Evolutionary conservation across 2,797 vertebrate species (phyloP), one percentile per base, ranked within the genome.

Genomic region (Spinus pinus): DNA sequence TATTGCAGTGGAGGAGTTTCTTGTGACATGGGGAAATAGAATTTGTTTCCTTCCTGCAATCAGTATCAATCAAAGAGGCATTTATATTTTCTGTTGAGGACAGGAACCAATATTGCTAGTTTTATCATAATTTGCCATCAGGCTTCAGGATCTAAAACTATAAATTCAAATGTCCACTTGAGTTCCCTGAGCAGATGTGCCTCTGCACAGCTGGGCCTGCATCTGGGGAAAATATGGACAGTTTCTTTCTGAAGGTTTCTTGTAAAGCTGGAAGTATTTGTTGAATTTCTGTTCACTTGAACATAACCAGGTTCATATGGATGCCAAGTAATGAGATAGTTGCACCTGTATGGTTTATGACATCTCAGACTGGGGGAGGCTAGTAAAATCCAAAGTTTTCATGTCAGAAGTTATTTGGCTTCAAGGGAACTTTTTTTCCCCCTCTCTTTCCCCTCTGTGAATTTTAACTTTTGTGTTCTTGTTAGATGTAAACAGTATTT

Each of bases 21-120:
- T 96, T 3, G 7, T 95, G 80, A 90, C 49, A 35, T 9, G 64
- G 44, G 77, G 67, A 93, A 94, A 90, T 35, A 79, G 47, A 46
- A 51, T 81, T 91, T 60, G 64, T 88, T 96, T 96, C 91, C 80
- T 97, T 95, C 85, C 94, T 90, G 82, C 71, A 94, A 91, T 91
- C 91, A 81, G 1, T 84, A 86, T 67, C 74, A 90, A 37, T 95
- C 85, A 88, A 81, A 86, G 78, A 80, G 57, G 60, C 73, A 73
- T 84, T 95, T 90, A 12, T 75, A 47, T 86, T 94, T 95, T 70
- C 72, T 88, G 35, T 25, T 71, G 74, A 67, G 93, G 72, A 60
- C 51, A 58, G 78, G 79, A 90, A 94, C 58, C 61, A 64, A 16
- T 87, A 88, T 67, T 94, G 81, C 64, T 64, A 8, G 64, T 84